Percentiles rank a stretch among this genome's conserved stretches.
phyloP scores from a whole-genome alignment of 2,888 invertebrate species.

The Bibio marci region DNA sequence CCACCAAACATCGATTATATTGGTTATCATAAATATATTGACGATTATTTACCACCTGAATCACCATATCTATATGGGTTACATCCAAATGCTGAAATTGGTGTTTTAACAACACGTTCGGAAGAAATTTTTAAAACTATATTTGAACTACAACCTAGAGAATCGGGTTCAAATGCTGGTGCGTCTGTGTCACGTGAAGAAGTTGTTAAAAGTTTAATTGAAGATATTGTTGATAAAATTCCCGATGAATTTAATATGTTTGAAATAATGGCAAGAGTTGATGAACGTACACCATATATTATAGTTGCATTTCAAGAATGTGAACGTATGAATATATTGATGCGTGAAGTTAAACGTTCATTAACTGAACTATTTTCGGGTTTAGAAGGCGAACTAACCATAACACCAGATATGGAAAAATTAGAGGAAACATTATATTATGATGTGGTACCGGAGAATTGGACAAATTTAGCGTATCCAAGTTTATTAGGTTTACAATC shows the following conservation, averaged over 20 bases:
- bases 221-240: conserved; percentile 75
- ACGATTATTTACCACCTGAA: conserved; percentile 70
- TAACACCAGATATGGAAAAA: conserved; percentile 81
- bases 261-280: conserved; percentile 72
- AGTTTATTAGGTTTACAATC: conserved; percentile 63
- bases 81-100: conserved; percentile 91
- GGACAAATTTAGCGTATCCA: conserved; percentile 79
- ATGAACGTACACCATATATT: conserved; percentile 79
- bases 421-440: conserved; percentile 72
- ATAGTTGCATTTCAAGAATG: conserved; percentile 89
- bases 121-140: conserved; percentile 69
- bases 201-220: conserved; percentile 43
- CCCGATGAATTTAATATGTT: conserved; percentile 75
- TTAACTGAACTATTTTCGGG: conserved; percentile 76
- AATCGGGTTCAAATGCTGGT: conserved; percentile 51
- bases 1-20: conserved; percentile 78
- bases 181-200: conserved; percentile 56
- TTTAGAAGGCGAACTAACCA: conserved; percentile 83
- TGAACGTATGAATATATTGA: conserved; percentile 83
- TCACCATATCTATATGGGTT: conserved; percentile 81
- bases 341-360: conserved; percentile 63
- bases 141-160: conserved; percentile 81
- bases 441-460: conserved; percentile 73
- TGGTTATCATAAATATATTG: conserved; percentile 77
- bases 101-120: conserved; percentile 73